These are phyloP conservation scores for Drosophila pseudoobscura DNA, from an alignment of 1,140 invertebrate species.

Conservation along the genomic window DNA sequence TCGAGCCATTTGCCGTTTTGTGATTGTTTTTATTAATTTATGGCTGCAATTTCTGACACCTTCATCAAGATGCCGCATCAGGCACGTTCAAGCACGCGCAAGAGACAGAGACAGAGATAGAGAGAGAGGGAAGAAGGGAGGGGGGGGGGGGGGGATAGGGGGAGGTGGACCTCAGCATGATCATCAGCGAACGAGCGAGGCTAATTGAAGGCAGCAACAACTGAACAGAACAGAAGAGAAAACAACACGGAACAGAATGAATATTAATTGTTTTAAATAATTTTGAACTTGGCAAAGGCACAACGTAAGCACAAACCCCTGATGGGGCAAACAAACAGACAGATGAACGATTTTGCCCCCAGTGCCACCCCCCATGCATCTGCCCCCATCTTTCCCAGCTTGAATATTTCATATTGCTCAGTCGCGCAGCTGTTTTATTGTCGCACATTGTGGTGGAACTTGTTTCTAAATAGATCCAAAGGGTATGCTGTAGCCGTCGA, in stretches of 20 bases:
- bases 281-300: slow-evolving; percentile 79
- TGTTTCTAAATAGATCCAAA: slow-evolving; percentile 3
- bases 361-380: slow-evolving; percentile 1
- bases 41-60: slow-evolving; percentile 73
- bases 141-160: too few species aligned
- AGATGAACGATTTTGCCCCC: slow-evolving; percentile 29
- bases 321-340: slow-evolving; percentile 30
- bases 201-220: slow-evolving; percentile 61
- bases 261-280: slow-evolving; percentile 82
- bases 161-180: not conserved
- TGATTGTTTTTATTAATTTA: slow-evolving; percentile 74
- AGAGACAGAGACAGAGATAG: not conserved
- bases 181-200: slow-evolving; percentile 21
- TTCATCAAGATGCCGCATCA: slow-evolving; percentile 32
- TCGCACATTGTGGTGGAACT: slow-evolving; percentile 39
- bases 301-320: slow-evolving; percentile 26
- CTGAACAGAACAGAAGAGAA: slow-evolving; percentile 16
- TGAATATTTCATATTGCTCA: slow-evolving; percentile 33
- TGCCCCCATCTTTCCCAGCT: slow-evolving; percentile 12
- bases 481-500: not conserved
- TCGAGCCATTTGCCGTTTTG: slow-evolving; percentile 38
- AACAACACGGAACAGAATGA: slow-evolving; percentile 68
- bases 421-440: slow-evolving; percentile 68
- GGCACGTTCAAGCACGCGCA: not conserved
- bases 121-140: not conserved